phyloP scores from a whole-genome alignment of 2,888 invertebrate species.

The Heliconius hortense region DNA sequence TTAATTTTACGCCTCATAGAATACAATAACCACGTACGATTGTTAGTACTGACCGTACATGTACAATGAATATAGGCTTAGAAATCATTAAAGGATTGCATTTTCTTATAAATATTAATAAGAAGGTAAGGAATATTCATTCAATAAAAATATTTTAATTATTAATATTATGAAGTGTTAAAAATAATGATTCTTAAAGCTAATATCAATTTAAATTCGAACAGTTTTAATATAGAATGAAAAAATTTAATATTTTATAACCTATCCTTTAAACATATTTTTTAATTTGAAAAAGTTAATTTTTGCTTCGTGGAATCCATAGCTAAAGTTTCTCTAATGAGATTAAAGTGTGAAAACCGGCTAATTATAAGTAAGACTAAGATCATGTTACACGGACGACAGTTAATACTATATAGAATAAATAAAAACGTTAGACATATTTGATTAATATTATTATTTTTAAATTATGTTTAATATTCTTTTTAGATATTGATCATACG shows the following conservation, averaged over 20 bases:
- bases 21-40: neutral
- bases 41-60: neutral
- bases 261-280: neutral
- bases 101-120: neutral
- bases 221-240: neutral
- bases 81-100: neutral
- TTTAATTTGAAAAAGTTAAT: neutral
- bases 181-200: neutral
- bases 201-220: neutral
- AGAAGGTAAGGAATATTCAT: neutral
- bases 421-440: neutral
- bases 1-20: constrained; percentile 16
- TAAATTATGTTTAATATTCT: neutral
- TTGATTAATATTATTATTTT: neutral
- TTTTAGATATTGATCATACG: neutral
- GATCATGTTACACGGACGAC: constrained; percentile 7
- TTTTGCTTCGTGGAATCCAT: neutral
- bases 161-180: no score
- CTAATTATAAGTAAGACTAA: neutral
- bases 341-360: constrained; percentile 16
- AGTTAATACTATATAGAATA: neutral
- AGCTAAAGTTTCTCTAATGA: neutral
- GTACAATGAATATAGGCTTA: neutral
- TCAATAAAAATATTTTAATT: neutral
- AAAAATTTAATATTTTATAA: no score